Percentiles rank a stretch among this genome's conserved stretches.
Evolutionary conservation across 2,113 vertebrate species (phyloP).

Genomic region (Hyperopisus bebe): DNA sequence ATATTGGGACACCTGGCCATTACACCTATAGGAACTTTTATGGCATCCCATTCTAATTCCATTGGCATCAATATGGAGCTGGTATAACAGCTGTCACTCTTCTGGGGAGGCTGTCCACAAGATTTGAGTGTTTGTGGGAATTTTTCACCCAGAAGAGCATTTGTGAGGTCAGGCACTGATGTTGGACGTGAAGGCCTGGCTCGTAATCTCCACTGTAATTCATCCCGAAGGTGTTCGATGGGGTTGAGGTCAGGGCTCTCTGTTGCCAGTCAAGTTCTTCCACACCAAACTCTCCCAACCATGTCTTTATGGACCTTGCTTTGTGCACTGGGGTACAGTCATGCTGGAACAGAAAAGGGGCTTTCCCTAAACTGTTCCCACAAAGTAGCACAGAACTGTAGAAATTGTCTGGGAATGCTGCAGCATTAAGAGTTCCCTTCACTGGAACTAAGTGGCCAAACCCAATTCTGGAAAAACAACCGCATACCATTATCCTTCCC

Average conservation of each 20-base stretch:
- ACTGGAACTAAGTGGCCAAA: not conserved
- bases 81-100: not conserved
- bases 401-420: not conserved
- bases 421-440: not conserved
- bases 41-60: too few relatives aligned
- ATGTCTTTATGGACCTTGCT: not conserved
- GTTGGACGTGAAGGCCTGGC: not conserved
- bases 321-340: too few relatives aligned
- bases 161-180: not conserved
- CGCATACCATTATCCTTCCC: not conserved
- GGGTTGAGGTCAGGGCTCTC: not conserved
- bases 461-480: not conserved
- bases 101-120: not conserved
- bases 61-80: not conserved
- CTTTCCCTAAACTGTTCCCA: not conserved
- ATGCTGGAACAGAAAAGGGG: not conserved
- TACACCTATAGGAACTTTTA: not conserved
- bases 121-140: not conserved
- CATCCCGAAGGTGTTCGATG: too few relatives aligned
- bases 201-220: not conserved
- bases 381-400: not conserved
- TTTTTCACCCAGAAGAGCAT: not conserved
- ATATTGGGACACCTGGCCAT: not conserved
- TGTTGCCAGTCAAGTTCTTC: not conserved
- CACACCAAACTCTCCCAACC: not conserved